These are phyloP conservation scores for Drosophila lacicola DNA, from an alignment of 2,888 invertebrate species.

Conservation along the genomic window DNA sequence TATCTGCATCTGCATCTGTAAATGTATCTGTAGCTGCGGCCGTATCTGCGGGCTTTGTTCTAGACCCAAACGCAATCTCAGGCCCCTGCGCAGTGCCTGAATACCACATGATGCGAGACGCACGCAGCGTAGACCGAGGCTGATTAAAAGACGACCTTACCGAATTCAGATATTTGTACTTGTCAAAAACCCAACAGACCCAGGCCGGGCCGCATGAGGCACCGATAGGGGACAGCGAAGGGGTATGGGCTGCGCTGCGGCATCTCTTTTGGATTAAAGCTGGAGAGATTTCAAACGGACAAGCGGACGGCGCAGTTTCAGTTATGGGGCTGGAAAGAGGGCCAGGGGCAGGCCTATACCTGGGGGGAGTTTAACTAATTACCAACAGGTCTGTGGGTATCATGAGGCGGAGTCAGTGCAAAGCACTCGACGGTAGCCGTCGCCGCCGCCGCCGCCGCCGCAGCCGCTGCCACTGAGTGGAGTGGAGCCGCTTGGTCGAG, in stretches of 20 bases:
- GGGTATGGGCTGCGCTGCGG: slow-evolving; percentile 12
- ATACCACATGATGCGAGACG: slow-evolving; percentile 17
- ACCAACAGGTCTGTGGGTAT: slow-evolving; percentile 32
- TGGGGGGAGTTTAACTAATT: slow-evolving; percentile 46
- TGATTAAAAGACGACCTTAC: slow-evolving; percentile 84
- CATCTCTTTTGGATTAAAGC: slow-evolving; percentile 65
- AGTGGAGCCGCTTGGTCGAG: slow-evolving; percentile 23
- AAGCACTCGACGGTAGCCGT: slow-evolving; percentile 34
- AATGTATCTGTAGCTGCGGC: not conserved
- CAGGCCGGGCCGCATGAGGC: slow-evolving; percentile 42
- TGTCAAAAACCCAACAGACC: slow-evolving; percentile 83
- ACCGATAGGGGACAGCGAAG: slow-evolving; percentile 42
- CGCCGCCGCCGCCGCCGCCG: no score
- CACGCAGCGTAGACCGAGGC: slow-evolving; percentile 53
- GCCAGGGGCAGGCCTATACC: not conserved
- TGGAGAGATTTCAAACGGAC: slow-evolving; percentile 66
- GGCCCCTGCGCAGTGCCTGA: slow-evolving; percentile 29
- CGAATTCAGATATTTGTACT: slow-evolving; percentile 84
- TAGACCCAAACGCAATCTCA: slow-evolving; percentile 41
- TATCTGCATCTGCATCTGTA: slow-evolving; percentile 20
- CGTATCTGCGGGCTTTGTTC: slow-evolving; percentile 59
- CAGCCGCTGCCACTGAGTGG: not conserved
- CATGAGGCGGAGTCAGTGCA: slow-evolving; percentile 19
- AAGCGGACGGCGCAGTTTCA: slow-evolving; percentile 23
- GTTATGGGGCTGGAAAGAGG: not conserved